phyloP scores from a whole-genome alignment of 2,888 invertebrate genomes.

The Dryocosmus kuriphilus region DNA sequence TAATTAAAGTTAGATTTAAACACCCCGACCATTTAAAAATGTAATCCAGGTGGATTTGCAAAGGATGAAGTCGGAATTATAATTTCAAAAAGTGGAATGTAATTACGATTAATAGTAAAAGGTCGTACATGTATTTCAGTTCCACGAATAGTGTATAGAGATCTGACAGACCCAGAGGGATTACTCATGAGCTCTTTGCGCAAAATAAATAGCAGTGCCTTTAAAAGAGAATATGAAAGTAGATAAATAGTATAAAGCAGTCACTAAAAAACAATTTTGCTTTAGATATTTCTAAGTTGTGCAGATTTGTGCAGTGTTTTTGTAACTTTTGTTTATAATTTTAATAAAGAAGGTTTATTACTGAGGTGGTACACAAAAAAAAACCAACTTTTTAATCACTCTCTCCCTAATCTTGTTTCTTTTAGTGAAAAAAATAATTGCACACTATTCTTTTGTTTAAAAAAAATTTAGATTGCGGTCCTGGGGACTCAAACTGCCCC shows the following conservation, averaged over 20 bases:
- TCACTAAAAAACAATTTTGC: neutral
- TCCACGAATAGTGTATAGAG: neutral
- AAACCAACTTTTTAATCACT: too few species aligned
- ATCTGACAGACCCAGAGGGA: slow-evolving; percentile 7
- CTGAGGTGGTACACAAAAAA: too few species aligned
- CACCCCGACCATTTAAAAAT: neutral
- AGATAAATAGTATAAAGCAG: neutral
- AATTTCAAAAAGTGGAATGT: neutral
- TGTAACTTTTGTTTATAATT: too few species aligned
- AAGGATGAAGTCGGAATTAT: neutral
- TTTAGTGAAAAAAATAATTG: too few species aligned
- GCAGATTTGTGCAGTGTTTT: neutral
- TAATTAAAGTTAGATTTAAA: neutral
- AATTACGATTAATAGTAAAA: neutral
- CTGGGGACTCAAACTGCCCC: too few species aligned
- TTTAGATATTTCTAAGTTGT: neutral
- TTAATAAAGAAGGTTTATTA: too few species aligned
- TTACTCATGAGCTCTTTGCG: slow-evolving; percentile 3
- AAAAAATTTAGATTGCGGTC: too few species aligned
- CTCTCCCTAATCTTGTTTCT: too few species aligned
- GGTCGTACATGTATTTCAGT: neutral
- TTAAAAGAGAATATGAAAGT: neutral
- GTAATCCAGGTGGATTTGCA: neutral
- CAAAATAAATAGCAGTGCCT: neutral
- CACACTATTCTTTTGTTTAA: too few species aligned